Conservation (phyloP, 2,113 vertebrate genomes). For the Centropristis striata region DNA sequence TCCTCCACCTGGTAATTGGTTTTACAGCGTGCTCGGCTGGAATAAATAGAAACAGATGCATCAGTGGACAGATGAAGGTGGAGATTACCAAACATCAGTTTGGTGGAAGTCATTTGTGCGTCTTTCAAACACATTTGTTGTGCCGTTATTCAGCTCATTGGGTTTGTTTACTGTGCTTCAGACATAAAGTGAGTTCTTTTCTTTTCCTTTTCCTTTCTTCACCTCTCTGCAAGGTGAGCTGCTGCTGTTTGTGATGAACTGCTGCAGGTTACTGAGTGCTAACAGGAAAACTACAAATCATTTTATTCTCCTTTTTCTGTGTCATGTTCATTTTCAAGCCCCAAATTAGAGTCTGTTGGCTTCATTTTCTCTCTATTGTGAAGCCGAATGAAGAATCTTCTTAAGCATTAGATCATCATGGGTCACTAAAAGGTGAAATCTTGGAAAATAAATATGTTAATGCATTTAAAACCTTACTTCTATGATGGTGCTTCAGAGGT, state of each 20-base stretch:
- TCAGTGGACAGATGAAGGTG: not conserved
- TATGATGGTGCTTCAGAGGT: too few species aligned
- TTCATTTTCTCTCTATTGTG: not conserved
- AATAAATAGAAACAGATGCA: not conserved
- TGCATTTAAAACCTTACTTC: too few species aligned
- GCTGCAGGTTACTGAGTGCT: not conserved
- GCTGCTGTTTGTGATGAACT: constrained; percentile 4
- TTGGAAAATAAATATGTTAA: too few species aligned
- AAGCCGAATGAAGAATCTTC: not conserved
- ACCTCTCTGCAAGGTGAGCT: not conserved
- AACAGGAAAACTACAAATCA: not conserved
- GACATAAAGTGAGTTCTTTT: not conserved
- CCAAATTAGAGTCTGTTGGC: not conserved
- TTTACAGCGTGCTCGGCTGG: constrained; percentile 12
- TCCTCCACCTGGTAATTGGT: constrained; percentile 34
- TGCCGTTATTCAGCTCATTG: constrained; percentile 30
- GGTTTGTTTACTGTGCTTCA: constrained; percentile 6
- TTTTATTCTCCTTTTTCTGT: not conserved
- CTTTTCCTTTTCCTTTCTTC: not conserved
- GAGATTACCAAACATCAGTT: constrained; percentile 10
- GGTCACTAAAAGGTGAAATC: too few species aligned
- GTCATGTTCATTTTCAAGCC: not conserved
- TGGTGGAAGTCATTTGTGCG: constrained; percentile 16
- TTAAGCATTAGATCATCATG: not conserved
- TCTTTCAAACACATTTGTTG: constrained; percentile 6